phyloP scores from a whole-genome alignment of 2,888 invertebrate species.

The Empis stercorea region DNA sequence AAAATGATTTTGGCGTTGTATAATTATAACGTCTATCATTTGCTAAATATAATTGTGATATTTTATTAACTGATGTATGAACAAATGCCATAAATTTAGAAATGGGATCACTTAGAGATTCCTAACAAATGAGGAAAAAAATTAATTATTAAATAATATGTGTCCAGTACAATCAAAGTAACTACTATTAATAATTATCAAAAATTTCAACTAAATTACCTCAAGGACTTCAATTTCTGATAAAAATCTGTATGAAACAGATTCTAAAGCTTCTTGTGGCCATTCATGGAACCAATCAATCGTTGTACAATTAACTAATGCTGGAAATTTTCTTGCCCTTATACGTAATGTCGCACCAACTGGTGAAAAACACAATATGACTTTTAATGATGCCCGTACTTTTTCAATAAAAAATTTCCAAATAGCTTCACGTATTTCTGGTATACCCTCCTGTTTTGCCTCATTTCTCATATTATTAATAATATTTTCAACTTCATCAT shows the following conservation, averaged over 20 bases:
- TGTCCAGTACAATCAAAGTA: too few relatives aligned
- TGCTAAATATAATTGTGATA: constrained; percentile 63
- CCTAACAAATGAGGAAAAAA: constrained; percentile 29
- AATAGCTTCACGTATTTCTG: constrained; percentile 82
- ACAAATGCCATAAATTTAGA: constrained; percentile 83
- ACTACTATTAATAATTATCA: too few relatives aligned
- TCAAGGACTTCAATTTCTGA: constrained; percentile 49
- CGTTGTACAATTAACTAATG: constrained; percentile 81
- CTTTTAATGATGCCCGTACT: constrained; percentile 62
- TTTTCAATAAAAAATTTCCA: constrained; percentile 92
- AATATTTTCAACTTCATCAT: constrained; percentile 83
- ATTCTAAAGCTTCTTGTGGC: constrained; percentile 82
- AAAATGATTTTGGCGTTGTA: constrained; percentile 90
- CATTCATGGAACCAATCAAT: constrained; percentile 97
- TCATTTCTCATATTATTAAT: constrained; percentile 62
- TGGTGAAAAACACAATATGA: constrained; percentile 84
- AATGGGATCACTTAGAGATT: constrained; percentile 47
- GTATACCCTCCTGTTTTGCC: constrained; percentile 67
- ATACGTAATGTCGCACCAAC: constrained; percentile 80
- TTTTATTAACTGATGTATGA: constrained; percentile 75
- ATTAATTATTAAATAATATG: too few relatives aligned
- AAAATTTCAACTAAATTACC: neutral
- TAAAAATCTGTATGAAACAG: constrained; percentile 75
- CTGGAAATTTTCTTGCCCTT: constrained; percentile 85
- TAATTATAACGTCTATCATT: constrained; percentile 89